Conservation (phyloP, 1,140 invertebrate species). For the Ylistrum balloti region DNA sequence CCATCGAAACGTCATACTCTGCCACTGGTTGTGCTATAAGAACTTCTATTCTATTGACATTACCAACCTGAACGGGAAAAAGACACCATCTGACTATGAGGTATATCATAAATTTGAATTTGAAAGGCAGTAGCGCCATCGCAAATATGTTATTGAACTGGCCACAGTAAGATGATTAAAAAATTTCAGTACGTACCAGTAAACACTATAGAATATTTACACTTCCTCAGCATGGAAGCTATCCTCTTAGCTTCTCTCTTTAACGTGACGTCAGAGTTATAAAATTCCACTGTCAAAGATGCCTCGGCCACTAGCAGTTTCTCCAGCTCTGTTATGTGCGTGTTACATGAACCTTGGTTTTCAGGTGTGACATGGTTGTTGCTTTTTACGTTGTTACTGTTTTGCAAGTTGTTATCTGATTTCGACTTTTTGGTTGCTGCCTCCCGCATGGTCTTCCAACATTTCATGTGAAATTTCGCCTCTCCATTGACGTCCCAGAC, state of each 20-base stretch:
- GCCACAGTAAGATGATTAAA: no score
- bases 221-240: constrained; percentile 63
- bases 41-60: no score
- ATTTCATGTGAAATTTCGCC: constrained; percentile 60
- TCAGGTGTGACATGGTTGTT: background rate
- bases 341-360: background rate
- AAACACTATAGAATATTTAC: constrained; percentile 69
- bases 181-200: constrained; percentile 67
- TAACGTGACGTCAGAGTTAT: constrained; percentile 61
- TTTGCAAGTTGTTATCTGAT: no score
- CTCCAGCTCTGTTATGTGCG: constrained; percentile 59
- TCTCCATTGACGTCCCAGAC: constrained; percentile 61
- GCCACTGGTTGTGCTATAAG: no score
- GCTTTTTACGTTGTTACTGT: background rate
- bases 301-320: constrained; percentile 68
- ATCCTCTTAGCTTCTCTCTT: constrained; percentile 65
- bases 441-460: constrained; percentile 55
- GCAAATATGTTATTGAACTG: no score
- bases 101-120: no score
- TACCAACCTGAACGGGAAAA: no score
- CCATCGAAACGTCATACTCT: no score
- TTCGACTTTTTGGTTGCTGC: background rate
- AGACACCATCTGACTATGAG: no score
- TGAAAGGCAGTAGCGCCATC: no score
- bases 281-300: constrained; percentile 69